Conservation (phyloP, 2,113 vertebrate genomes). For the Deroptyus accipitrinus region DNA sequence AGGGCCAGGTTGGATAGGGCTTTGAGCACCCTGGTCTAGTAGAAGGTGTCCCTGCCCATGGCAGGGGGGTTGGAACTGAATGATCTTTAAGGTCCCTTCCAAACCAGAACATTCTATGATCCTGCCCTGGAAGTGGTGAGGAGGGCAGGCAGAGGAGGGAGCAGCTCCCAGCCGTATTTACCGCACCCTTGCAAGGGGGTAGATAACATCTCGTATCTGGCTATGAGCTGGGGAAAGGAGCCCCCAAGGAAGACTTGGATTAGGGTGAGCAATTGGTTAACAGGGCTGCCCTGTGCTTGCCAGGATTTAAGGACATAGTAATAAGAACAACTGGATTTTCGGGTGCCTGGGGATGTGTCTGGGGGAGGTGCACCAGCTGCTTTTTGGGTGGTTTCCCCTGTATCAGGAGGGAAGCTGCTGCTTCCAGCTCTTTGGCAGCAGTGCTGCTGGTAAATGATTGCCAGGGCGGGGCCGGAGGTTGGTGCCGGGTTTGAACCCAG, state of each 20-base stretch:
- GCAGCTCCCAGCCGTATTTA: neutral
- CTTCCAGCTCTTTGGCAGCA: neutral
- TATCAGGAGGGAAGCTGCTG: accelerated
- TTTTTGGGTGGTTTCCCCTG: neutral
- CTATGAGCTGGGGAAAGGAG: accelerated
- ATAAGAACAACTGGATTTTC: neutral
- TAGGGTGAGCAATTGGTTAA: accelerated
- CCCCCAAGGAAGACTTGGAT: neutral
- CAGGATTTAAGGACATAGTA: neutral
- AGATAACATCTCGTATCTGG: neutral
- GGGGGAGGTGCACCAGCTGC: neutral
- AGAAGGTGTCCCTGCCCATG: neutral
- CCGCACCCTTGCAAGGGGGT: neutral
- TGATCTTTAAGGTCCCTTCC: neutral
- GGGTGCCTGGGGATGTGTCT: neutral
- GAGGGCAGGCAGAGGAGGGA: neutral
- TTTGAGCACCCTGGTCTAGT: neutral
- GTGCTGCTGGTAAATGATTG: conserved; percentile 45
- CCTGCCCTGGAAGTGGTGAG: neutral
- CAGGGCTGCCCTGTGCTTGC: accelerated
- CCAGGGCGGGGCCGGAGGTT: neutral
- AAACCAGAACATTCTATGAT: neutral
- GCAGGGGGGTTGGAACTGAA: neutral
- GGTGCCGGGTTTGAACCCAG: neutral
- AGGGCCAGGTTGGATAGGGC: neutral